Evolutionary conservation across 2,797 vertebrate genomes (phyloP), one percentile per base, ranked within the genome.

Genomic region (Acipenser ruthenus): DNA sequence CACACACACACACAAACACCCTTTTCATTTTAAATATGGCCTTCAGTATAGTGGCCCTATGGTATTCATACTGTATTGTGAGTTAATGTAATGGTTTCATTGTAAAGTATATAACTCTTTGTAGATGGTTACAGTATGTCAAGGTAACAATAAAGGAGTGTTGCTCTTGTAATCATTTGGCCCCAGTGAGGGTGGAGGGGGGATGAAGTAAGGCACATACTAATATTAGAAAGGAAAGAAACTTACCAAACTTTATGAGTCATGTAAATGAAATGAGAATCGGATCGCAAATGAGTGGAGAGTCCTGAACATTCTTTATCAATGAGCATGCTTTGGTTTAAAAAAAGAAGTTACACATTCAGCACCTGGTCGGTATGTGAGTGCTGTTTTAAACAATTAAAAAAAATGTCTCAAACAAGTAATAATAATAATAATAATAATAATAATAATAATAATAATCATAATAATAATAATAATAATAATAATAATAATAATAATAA

Each of bases 241-340:
- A 60, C 56, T 8, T 18, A 15, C 48, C 15, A 49, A 66, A 60
- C 11, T 59, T 50, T 56, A 18, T 66, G 55, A 50, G 18, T 66
- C 56, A 60, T 66, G 37, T 15, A 47, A n/a, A 37, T 66, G n/a
- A 58, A 66, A 66, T n/a, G 48, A 66, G 55, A 59, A 66, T 50
- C 60, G 56, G 6, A 47, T 51, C 49, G 53, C 65, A 59, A 49
- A n/a, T 13, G 48, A 59, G 47, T 18, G 11, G 47, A 62, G 60
- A 62, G 37, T 49, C 47, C 15, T 58, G 49, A 53, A 59, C 48
- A 49, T 47, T 66, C 65, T 15, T 66, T 52, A 11, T 56, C 18
- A n/a, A 65, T 12, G 23, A 15, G 52, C 58, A 60, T 55, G 5
- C 4, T 49, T 47, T 37, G 64, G 47, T 49, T 50, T 58, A 60